phyloP scores from a whole-genome alignment of 1,140 invertebrate genomes.

The Drosophila pruinosa region DNA sequence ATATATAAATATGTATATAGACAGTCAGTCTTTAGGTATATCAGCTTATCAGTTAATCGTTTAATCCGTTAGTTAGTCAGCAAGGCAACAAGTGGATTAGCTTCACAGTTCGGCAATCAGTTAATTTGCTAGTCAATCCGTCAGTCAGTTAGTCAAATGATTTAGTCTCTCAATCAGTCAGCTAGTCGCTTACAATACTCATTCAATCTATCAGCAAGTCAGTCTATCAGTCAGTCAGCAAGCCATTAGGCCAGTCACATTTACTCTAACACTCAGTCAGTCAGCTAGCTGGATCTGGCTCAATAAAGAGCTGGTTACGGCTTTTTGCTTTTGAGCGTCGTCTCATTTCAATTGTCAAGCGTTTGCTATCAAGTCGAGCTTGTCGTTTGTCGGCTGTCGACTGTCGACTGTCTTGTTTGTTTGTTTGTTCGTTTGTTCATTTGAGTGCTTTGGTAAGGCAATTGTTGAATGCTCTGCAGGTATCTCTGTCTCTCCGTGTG shows the following conservation, averaged over 20 bases:
- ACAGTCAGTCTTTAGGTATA: not conserved
- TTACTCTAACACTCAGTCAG: not conserved
- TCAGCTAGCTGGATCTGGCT: not conserved
- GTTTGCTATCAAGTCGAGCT: slow-evolving; percentile 30
- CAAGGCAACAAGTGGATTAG: not conserved
- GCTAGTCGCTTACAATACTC: no score
- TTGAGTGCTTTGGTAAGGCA: slow-evolving; percentile 23
- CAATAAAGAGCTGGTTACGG: not conserved
- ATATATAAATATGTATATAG: not conserved
- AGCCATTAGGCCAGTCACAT: not conserved
- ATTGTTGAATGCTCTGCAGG: slow-evolving; percentile 21
- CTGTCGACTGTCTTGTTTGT: not conserved
- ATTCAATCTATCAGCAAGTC: not conserved
- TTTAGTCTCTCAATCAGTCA: not conserved
- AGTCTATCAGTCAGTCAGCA: not conserved
- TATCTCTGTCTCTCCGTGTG: slow-evolving; percentile 10
- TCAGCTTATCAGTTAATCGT: not conserved
- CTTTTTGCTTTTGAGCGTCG: not conserved
- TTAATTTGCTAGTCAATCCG: not conserved
- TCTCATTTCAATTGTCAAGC: slow-evolving; percentile 45
- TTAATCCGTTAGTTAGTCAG: no score
- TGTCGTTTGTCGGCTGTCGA: slow-evolving; percentile 19
- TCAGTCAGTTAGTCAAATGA: not conserved
- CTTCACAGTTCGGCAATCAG: no score
- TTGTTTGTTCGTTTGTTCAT: slow-evolving; percentile 4